A percentile compares a stretch with the other conserved stretches of the same genome.
phyloP scores from a whole-genome alignment of 1,140 invertebrate species.

The Euglossa dilemma region DNA sequence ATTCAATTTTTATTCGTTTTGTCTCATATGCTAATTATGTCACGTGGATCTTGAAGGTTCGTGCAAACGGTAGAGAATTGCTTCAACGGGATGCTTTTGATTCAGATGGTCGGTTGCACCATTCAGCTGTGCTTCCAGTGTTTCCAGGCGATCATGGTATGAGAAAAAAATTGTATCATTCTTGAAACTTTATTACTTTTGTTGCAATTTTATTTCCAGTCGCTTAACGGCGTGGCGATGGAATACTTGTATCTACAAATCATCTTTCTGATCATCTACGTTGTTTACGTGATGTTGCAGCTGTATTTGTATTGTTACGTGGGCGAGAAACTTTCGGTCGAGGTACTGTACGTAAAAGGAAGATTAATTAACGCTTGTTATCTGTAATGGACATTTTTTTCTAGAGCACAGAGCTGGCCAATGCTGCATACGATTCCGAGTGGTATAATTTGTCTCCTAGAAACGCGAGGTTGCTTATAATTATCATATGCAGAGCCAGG shows the following conservation, averaged over 20 bases:
- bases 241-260: conserved; percentile 38
- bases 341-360: conserved; percentile 34
- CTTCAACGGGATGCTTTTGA: no score
- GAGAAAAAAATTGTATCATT: no score
- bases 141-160: no score
- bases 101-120: no score
- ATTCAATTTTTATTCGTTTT: conserved; percentile 29
- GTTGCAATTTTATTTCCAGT: conserved; percentile 13
- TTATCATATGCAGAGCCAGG: conserved; percentile 69
- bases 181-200: neutral
- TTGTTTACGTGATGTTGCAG: conserved; percentile 51
- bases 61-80: no score
- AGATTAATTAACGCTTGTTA: no score
- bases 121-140: no score
- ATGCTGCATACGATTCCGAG: conserved; percentile 66
- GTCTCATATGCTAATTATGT: neutral
- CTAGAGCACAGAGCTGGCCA: conserved; percentile 66
- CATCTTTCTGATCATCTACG: conserved; percentile 39
- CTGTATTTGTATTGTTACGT: conserved; percentile 66
- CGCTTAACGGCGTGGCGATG: neutral
- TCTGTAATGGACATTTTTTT: conserved; percentile 14
- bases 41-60: no score
- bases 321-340: conserved; percentile 47
- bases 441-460: conserved; percentile 69
- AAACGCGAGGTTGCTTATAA: conserved; percentile 59